phyloP scores from a whole-genome alignment of 2,113 vertebrate genomes.

The Himantopus leucocephalus region DNA sequence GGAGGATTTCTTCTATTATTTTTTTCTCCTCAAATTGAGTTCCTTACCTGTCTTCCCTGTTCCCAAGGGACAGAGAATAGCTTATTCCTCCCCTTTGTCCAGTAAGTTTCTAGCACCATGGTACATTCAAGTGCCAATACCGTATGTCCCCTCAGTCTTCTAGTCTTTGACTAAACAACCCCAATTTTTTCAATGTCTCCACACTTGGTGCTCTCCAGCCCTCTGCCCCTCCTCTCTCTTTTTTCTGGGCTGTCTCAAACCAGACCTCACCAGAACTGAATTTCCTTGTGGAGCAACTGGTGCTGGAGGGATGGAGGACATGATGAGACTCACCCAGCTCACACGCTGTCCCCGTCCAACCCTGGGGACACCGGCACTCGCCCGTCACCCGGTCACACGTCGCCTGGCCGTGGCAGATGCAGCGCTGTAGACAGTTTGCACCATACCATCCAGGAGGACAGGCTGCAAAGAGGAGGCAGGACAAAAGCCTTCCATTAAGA shows the following conservation, averaged over 20 bases:
- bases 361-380: conserved; percentile 66
- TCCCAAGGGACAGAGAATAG: background rate
- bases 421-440: conserved; percentile 64
- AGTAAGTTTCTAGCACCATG: background rate
- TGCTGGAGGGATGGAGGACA: background rate
- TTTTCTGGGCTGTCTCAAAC: background rate
- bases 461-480: conserved; percentile 24
- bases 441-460: conserved; percentile 70
- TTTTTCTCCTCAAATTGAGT: background rate
- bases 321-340: conserved; percentile 66
- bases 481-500: background rate
- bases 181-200: background rate
- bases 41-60: background rate
- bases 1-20: background rate
- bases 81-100: background rate
- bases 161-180: background rate
- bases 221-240: background rate
- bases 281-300: background rate
- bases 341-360: conserved; percentile 70
- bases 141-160: background rate
- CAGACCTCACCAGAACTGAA: background rate
- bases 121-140: background rate
- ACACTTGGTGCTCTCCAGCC: background rate
- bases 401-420: conserved; percentile 67
- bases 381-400: conserved; percentile 57